A percentile compares a stretch with the other conserved stretches of the same genome.
phyloP scores from a whole-genome alignment of 2,888 invertebrate species.

The Calameuta idolon region DNA sequence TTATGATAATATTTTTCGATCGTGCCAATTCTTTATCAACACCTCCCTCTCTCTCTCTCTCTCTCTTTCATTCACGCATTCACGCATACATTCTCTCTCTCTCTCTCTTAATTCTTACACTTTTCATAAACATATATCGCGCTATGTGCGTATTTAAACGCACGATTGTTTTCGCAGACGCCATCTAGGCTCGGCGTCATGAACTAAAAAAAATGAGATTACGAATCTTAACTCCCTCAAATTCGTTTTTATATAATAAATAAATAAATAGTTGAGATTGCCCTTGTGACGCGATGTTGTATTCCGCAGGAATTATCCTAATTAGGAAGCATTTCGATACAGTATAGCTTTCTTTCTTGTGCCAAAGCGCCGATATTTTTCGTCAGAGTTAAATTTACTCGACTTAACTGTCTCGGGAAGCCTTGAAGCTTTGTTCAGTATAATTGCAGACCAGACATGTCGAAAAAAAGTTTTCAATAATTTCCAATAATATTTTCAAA shows the following conservation, averaged over 20 bases:
- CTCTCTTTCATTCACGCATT: neutral
- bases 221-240: conserved; percentile 13
- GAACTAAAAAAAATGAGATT: conserved; percentile 43
- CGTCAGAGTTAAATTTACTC: too few species aligned
- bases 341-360: neutral
- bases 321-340: neutral
- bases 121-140: neutral
- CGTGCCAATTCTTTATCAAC: neutral
- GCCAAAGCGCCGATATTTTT: too few species aligned
- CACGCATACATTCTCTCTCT: neutral
- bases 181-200: neutral
- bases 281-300: conserved; percentile 38
- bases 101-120: neutral
- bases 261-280: conserved; percentile 57
- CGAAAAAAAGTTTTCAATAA: too few species aligned
- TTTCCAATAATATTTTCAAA: too few species aligned
- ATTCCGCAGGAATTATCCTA: conserved; percentile 16
- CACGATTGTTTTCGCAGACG: neutral
- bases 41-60: neutral
- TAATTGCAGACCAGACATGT: too few species aligned
- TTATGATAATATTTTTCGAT: neutral
- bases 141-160: neutral
- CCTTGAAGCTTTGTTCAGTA: too few species aligned
- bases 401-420: too few species aligned
- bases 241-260: conserved; percentile 37